Evolutionary conservation across 2,113 vertebrate genomes (phyloP).

Genomic region (Erinaceus europaeus): DNA sequence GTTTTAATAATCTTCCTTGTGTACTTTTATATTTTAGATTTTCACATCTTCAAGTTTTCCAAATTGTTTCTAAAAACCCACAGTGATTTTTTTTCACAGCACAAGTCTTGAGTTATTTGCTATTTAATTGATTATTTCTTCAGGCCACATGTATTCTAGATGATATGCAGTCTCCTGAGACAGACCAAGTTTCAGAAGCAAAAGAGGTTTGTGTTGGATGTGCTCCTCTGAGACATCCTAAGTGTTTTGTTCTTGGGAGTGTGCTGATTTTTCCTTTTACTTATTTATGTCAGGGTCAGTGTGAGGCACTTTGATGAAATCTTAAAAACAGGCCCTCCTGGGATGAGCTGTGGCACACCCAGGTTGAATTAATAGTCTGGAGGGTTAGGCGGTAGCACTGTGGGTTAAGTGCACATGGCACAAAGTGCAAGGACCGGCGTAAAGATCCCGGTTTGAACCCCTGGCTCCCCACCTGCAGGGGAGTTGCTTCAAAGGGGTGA

Average conservation of each 20-base stretch:
- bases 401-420: no score
- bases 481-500: no score
- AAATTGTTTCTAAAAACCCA: not conserved
- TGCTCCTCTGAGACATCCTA: not conserved
- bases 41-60: not conserved
- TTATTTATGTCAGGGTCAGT: not conserved
- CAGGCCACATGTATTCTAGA: constrained; percentile 8
- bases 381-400: no score
- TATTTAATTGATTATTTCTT: constrained; percentile 14
- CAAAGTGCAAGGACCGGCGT: no score
- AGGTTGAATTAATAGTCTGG: no score
- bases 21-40: not conserved
- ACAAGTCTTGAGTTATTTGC: not conserved
- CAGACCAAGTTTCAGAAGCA: not conserved
- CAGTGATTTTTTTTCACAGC: not conserved
- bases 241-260: constrained; percentile 15
- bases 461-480: no score
- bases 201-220: not conserved
- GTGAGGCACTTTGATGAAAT: no score
- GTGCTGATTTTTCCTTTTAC: not conserved
- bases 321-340: no score
- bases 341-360: no score
- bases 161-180: not conserved
- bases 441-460: no score
- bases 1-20: not conserved